A percentile compares a stretch with the other conserved stretches of the same genome.
Evolutionary conservation across 2,113 vertebrate genomes (phyloP).

Genomic region (Machaerirhynchus nigripectus): DNA sequence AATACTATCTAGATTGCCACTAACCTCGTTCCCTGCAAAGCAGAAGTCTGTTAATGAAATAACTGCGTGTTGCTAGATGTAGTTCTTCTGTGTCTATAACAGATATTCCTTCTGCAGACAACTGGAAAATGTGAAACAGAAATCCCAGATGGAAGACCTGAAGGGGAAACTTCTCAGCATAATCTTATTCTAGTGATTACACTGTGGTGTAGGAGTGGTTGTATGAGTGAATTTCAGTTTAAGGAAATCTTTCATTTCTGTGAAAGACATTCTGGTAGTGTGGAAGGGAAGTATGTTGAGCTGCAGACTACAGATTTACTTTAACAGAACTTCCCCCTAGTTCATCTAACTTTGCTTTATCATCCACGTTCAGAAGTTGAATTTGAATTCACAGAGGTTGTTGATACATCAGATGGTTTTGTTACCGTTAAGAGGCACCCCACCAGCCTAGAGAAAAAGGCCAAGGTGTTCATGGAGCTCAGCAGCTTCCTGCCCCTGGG

Average conservation of each 20-base stretch:
- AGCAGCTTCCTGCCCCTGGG: neutral
- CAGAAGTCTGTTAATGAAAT: neutral
- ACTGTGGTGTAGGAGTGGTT: neutral
- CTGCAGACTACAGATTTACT: neutral
- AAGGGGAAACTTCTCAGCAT: neutral
- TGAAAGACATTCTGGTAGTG: neutral
- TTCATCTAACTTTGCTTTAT: neutral
- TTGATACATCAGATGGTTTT: neutral
- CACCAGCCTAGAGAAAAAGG: neutral
- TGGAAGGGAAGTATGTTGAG: neutral
- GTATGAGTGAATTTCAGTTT: neutral
- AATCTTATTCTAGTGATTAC: neutral
- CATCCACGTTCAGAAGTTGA: neutral
- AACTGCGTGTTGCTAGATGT: constrained; percentile 2
- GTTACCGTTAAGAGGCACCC: neutral
- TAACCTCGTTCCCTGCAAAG: neutral
- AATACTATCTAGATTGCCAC: neutral
- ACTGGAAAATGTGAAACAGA: constrained; percentile 18
- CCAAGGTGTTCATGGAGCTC: neutral
- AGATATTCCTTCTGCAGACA: constrained; percentile 6
- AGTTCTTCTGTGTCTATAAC: neutral
- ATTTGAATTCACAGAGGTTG: neutral
- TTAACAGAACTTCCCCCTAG: neutral
- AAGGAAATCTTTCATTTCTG: constrained; percentile 8
- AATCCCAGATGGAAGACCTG: neutral